Conservation (phyloP, 2,797 vertebrate species). For the Chiloscyllium punctatum region DNA sequence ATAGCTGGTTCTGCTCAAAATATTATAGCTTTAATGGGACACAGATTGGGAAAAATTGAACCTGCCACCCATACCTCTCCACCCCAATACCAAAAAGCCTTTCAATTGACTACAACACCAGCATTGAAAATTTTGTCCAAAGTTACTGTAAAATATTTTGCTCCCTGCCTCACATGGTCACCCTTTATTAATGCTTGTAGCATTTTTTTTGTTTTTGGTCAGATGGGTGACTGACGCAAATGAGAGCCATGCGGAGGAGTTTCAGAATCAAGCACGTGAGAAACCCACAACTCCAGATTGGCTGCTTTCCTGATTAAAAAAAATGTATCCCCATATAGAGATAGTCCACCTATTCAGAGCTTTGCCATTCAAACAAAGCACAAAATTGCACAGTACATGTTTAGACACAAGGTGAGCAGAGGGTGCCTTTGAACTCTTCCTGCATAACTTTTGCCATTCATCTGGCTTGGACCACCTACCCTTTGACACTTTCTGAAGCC, state of each 20-base stretch:
- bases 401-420: neutral
- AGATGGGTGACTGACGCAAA: neutral
- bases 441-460: neutral
- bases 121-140: neutral
- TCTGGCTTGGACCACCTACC: neutral
- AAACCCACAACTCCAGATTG: neutral
- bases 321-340: neutral
- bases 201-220: neutral
- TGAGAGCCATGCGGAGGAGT: neutral
- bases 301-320: neutral
- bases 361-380: too few species aligned
- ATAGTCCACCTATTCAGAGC: neutral
- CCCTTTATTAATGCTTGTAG: neutral
- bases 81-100: neutral
- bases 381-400: neutral
- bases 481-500: neutral
- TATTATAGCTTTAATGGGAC: neutral
- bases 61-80: neutral
- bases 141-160: neutral
- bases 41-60: neutral
- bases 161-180: neutral
- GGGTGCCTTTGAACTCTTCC: neutral
- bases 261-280: neutral
- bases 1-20: neutral
- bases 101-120: neutral